These are phyloP conservation scores for Acheta domesticus DNA, from an alignment of 2,888 invertebrate species.

Conservation along the genomic window DNA sequence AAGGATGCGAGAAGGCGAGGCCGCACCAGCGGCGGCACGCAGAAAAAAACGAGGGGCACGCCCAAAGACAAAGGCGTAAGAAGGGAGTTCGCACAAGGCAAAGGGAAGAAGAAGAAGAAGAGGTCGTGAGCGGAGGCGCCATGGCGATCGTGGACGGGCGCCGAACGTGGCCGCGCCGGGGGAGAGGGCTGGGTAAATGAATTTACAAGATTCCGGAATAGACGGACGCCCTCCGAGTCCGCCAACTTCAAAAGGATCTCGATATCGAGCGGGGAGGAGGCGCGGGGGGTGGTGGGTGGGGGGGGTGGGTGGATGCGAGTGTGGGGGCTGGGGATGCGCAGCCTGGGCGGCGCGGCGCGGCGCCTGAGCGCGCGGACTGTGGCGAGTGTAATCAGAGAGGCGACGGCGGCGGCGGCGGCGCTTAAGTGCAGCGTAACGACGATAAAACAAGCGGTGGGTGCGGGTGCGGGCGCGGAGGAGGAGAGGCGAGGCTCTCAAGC, in stretches of 20 bases:
- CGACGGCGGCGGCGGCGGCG: neutral
- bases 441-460: neutral
- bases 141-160: no score
- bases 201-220: neutral
- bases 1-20: neutral
- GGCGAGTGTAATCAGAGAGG: neutral
- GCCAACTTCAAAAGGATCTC: neutral
- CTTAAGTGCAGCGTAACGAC: conserved; percentile 18
- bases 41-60: no score
- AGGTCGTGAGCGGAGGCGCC: no score
- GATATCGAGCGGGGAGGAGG: neutral
- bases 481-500: neutral
- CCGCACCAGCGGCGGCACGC: no score
- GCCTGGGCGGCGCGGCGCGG: neutral
- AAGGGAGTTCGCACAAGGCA: no score
- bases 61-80: no score
- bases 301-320: no score
- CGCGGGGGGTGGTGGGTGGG: no score
- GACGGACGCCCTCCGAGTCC: neutral
- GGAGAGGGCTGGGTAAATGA: neutral
- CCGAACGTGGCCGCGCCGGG: neutral
- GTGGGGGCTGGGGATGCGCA: neutral
- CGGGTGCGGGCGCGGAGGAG: neutral
- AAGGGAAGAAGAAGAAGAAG: no score
- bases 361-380: neutral